phyloP scores from a whole-genome alignment of 2,888 invertebrate species.

The Acronicta psi region DNA sequence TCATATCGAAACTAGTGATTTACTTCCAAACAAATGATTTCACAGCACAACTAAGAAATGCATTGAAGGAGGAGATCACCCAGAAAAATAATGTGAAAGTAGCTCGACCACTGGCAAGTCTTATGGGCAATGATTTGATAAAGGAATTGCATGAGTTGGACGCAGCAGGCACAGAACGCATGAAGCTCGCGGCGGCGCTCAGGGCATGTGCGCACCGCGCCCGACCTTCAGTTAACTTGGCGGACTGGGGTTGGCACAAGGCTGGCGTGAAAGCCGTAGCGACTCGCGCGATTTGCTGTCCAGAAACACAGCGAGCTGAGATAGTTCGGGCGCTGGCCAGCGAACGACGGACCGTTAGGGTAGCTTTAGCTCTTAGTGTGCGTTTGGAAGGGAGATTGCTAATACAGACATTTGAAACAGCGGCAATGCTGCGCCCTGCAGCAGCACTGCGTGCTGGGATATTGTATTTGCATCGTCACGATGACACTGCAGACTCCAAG shows the following conservation, averaged over 20 bases:
- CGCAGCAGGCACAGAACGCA: constrained; percentile 24
- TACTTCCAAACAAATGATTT: constrained; percentile 74
- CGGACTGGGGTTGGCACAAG: constrained; percentile 61
- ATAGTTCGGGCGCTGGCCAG: constrained; percentile 56
- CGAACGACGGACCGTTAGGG: constrained; percentile 62
- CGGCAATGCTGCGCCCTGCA: constrained; percentile 27
- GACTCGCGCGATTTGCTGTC: constrained; percentile 64
- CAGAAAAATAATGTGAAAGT: constrained; percentile 28
- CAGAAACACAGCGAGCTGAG: constrained; percentile 45
- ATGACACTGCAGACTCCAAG: constrained; percentile 44
- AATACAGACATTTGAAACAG: constrained; percentile 27
- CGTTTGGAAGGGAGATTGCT: constrained; percentile 2
- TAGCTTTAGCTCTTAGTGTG: constrained; percentile 62
- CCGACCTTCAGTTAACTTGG: constrained; percentile 62
- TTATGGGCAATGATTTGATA: constrained; percentile 38
- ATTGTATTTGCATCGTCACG: constrained; percentile 50
- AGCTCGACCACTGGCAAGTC: constrained; percentile 44
- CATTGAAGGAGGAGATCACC: constrained; percentile 27
- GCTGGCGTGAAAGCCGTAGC: constrained; percentile 72
- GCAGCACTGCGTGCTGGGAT: constrained; percentile 64
- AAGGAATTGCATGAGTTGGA: constrained; percentile 46
- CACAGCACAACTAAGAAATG: constrained; percentile 52
- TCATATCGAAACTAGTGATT: constrained; percentile 63
- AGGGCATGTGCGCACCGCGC: constrained; percentile 66
- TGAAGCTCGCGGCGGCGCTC: constrained; percentile 59